Conservation (phyloP, 2,888 invertebrate species). For the Merodon equestris region DNA sequence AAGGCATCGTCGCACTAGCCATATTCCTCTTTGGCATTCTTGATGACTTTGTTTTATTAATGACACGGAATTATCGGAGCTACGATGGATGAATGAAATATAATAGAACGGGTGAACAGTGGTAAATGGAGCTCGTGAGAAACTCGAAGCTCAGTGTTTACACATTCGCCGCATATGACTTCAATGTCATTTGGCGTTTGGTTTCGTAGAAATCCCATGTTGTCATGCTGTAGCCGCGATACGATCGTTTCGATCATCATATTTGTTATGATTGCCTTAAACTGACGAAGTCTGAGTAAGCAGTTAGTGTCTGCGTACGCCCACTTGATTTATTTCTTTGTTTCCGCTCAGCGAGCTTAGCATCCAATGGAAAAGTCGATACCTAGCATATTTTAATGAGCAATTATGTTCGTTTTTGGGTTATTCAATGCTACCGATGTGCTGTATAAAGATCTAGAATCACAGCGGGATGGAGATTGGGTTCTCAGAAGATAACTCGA, state of each 20-base stretch:
- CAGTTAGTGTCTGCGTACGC: background rate
- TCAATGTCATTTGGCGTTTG: constrained; percentile 35
- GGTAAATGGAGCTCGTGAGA: constrained; percentile 41
- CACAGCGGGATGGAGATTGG: background rate
- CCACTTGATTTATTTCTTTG: too few relatives aligned
- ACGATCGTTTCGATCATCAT: background rate
- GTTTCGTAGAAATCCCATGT: constrained; percentile 56
- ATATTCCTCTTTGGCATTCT: constrained; percentile 60
- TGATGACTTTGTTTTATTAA: constrained; percentile 37
- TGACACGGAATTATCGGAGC: constrained; percentile 44
- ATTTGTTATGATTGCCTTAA: constrained; percentile 22
- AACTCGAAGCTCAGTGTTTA: constrained; percentile 43
- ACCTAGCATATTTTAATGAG: background rate
- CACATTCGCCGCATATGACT: constrained; percentile 17
- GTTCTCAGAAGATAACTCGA: constrained; percentile 31
- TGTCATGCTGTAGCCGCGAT: constrained; percentile 42
- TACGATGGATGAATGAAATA: constrained; percentile 1
- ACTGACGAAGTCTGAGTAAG: constrained; percentile 12
- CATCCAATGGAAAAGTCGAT: background rate
- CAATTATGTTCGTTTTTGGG: constrained; percentile 16
- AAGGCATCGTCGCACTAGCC: too few relatives aligned
- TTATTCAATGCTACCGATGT: background rate
- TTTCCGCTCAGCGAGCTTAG: too few relatives aligned
- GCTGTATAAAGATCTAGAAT: background rate
- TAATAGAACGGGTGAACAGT: too few relatives aligned